A percentile compares a stretch with the other conserved stretches of the same genome.
phyloP scores from a whole-genome alignment of 2,888 invertebrate genomes.

The Petrolisthes cinctipes region DNA sequence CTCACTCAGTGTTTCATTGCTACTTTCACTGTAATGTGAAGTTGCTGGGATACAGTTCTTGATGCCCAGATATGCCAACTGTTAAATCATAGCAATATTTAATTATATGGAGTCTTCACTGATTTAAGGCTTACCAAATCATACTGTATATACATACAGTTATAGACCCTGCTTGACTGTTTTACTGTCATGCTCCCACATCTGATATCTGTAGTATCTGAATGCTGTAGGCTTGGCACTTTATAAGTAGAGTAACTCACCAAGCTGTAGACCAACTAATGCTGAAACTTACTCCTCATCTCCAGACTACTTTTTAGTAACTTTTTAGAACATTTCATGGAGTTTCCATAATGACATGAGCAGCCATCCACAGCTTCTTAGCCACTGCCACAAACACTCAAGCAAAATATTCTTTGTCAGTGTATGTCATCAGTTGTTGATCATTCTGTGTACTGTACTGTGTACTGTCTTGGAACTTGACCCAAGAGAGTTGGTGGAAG shows the following conservation, averaged over 20 bases:
- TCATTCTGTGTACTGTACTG: conserved; percentile 28
- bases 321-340: conserved; percentile 27
- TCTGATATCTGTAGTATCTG: conserved; percentile 25
- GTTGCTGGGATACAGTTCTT: too few relatives aligned
- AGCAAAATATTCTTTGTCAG: conserved; percentile 21
- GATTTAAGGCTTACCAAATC: too few relatives aligned
- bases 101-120: too few relatives aligned
- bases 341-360: conserved; percentile 27
- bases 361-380: conserved; percentile 33
- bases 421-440: conserved; percentile 21
- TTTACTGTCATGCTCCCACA: conserved; percentile 12
- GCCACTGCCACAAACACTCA: conserved; percentile 27
- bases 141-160: not conserved
- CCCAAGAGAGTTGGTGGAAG: conserved; percentile 33
- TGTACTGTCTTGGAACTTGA: conserved; percentile 7
- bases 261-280: conserved; percentile 34
- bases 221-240: conserved; percentile 45
- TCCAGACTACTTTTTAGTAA: conserved; percentile 1
- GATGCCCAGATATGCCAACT: too few relatives aligned
- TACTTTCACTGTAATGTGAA: too few relatives aligned
- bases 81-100: too few relatives aligned
- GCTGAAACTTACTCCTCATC: conserved; percentile 11
- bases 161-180: conserved; percentile 2
- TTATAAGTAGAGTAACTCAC: conserved; percentile 32
- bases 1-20: too few relatives aligned